Base-by-base conservation (phyloP, 2,888 invertebrate species). In the Odontomyia ornata region DNA sequence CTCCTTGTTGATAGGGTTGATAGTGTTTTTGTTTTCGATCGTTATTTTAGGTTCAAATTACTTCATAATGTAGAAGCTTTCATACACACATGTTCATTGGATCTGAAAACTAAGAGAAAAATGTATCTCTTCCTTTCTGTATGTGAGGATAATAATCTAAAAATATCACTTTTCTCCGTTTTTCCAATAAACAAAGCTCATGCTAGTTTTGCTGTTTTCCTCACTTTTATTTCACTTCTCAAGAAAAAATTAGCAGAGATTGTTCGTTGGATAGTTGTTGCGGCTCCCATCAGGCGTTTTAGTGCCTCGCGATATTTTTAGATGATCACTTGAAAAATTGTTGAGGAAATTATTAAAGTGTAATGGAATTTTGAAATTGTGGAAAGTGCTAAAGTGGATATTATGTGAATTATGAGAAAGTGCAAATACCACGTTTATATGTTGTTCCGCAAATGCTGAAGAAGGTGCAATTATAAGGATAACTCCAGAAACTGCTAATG, bases 401-500 rank as follows among this genome's bases (percentile, higher is more conserved):
- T 52, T 52, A 27, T 52, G n/a, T n/a, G 18, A 30, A 56, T 15
- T 57, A 3, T 72, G 21, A 36, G n/a, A n/a, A n/a, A n/a, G n/a
- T n/a, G n/a, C n/a, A n/a, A n/a, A n/a, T n/a, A n/a, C n/a, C n/a
- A n/a, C n/a, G n/a, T n/a, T n/a, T n/a, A n/a, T n/a, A n/a, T n/a
- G n/a, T n/a, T n/a, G n/a, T n/a, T n/a, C n/a, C n/a, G n/a, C n/a
- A n/a, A n/a, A n/a, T n/a, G n/a, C n/a, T 36, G 36, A 36, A 36
- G n/a, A n/a, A n/a, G n/a, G 60, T 60, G 25, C 21, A 25, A 7
- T 21, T 21, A 15, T 21, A n/a, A 18, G 11, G 60, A 60, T 25
- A 60, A 11, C 7, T 60, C 4, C 3, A 60, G 15, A 60, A 4
- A 25, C 3, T 43, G 23, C 56, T 76, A 52, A 80, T 80, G 79